Conservation (phyloP, 1,140 invertebrate species). For the Eupristina koningsbergeri region DNA sequence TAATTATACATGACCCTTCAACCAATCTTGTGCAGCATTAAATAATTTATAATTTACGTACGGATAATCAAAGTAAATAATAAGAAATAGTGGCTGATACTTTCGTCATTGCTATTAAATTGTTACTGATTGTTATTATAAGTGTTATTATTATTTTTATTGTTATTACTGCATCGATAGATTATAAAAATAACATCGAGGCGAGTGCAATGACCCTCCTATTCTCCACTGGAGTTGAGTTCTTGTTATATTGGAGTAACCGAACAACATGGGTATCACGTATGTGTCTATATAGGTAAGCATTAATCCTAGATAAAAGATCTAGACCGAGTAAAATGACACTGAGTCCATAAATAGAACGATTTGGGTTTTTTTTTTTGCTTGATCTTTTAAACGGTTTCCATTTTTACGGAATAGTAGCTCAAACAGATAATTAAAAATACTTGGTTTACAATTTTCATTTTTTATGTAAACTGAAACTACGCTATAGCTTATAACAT, state of each 20-base stretch:
- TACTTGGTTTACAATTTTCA: neutral
- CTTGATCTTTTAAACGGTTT: neutral
- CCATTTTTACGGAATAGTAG: neutral
- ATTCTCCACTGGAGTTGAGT: neutral
- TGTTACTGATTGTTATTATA: too few species aligned
- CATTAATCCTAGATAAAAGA: slow-evolving; percentile 11
- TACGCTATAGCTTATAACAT: neutral
- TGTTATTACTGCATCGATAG: too few species aligned
- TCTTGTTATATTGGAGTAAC: neutral
- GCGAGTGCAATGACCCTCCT: neutral
- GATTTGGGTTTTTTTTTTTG: neutral
- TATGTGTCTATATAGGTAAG: neutral
- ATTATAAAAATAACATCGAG: too few species aligned
- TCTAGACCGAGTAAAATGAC: slow-evolving; percentile 5
- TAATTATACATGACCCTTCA: too few species aligned
- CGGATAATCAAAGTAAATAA: too few species aligned
- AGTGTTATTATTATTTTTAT: too few species aligned
- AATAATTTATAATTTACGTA: too few species aligned
- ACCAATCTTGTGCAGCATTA: too few species aligned
- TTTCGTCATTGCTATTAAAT: too few species aligned
- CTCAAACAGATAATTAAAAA: neutral
- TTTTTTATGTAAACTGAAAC: neutral
- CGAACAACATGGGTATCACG: neutral
- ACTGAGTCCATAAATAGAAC: neutral
- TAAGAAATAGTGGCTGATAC: too few species aligned